These are phyloP conservation scores for Takifugu bimaculatus DNA, from an alignment of 2,113 vertebrate species.

Conservation along the genomic window DNA sequence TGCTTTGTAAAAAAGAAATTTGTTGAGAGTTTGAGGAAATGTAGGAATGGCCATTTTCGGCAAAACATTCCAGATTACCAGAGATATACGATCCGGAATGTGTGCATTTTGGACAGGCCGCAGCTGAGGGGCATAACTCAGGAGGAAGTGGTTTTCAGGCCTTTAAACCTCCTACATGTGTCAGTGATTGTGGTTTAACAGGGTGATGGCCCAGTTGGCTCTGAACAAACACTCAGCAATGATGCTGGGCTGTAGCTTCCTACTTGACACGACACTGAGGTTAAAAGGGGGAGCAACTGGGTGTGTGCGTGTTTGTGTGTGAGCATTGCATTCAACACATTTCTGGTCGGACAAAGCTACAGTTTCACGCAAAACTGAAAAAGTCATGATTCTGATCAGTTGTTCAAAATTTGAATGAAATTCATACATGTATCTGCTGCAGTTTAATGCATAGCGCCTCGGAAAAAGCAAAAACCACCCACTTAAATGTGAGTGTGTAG, in stretches of 20 bases:
- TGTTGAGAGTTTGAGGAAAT: slow-evolving; percentile 22
- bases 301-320: no score
- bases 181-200: slow-evolving; percentile 69
- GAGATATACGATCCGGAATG: slow-evolving; percentile 27
- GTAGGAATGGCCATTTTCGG: slow-evolving; percentile 29
- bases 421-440: no score
- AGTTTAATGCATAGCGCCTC: no score
- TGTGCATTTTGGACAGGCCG: slow-evolving; percentile 16
- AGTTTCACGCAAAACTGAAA: no score
- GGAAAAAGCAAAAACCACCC: no score
- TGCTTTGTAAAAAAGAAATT: background rate
- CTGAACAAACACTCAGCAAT: slow-evolving; percentile 37
- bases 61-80: slow-evolving; percentile 39
- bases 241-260: slow-evolving; percentile 31
- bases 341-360: no score
- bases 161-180: slow-evolving; percentile 69
- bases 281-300: slow-evolving; percentile 10
- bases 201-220: slow-evolving; percentile 43
- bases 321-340: no score
- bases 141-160: slow-evolving; percentile 61
- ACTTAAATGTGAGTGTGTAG: no score
- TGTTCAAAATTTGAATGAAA: no score
- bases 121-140: slow-evolving; percentile 33
- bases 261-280: slow-evolving; percentile 37
- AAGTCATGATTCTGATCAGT: no score